phyloP scores from a whole-genome alignment of 2,888 invertebrate genomes.

The Cryptocephalus primarius region DNA sequence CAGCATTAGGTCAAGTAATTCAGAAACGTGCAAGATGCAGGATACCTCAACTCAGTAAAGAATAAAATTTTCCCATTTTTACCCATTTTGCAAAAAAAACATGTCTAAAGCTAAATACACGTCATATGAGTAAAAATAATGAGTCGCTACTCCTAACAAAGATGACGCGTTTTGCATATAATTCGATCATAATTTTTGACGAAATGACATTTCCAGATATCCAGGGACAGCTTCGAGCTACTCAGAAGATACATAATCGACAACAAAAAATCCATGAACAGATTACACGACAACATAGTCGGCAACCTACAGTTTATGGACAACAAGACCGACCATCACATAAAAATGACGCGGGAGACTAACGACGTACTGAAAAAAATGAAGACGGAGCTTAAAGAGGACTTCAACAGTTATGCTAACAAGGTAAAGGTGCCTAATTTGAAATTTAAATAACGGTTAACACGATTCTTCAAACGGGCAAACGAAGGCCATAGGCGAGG shows the following conservation, averaged over 20 bases:
- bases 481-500: too few species aligned
- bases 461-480: too few species aligned
- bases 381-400: constrained; percentile 23
- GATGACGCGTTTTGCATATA: too few species aligned
- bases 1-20: too few species aligned
- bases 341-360: constrained; percentile 10
- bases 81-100: too few species aligned
- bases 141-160: too few species aligned
- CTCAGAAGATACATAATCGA: constrained; percentile 7
- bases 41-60: too few species aligned
- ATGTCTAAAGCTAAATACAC: too few species aligned
- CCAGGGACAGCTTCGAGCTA: constrained; percentile 7
- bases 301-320: constrained; percentile 11
- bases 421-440: constrained; percentile 19
- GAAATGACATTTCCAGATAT: constrained; percentile 5
- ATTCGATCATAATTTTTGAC: neutral
- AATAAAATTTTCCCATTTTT: too few species aligned
- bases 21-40: too few species aligned
- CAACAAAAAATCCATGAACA: constrained; percentile 10
- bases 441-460: too few species aligned
- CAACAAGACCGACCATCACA: constrained; percentile 10
- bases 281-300: constrained; percentile 12
- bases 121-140: too few species aligned
- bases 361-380: constrained; percentile 14
- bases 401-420: constrained; percentile 28